Percentiles rank a stretch among this genome's conserved stretches.
These are phyloP conservation scores for Malurus splendens DNA, from an alignment of 2,797 vertebrate genomes.

Conservation along the genomic window DNA sequence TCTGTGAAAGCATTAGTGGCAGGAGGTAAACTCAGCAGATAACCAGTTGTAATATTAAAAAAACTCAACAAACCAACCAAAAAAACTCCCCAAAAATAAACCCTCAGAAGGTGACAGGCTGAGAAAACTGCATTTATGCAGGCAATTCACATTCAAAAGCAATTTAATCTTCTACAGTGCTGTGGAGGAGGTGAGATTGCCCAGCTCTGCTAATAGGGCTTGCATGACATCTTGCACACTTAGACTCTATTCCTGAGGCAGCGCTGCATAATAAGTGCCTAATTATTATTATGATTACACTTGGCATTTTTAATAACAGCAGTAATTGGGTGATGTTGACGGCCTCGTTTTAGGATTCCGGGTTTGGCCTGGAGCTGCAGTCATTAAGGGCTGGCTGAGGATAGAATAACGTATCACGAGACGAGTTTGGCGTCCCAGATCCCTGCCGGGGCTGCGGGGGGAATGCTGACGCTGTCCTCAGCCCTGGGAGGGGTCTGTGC, in stretches of 20 bases:
- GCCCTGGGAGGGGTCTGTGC: neutral
- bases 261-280: constrained; percentile 25
- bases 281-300: constrained; percentile 64
- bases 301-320: constrained; percentile 61
- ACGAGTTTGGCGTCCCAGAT: neutral
- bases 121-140: constrained; percentile 15
- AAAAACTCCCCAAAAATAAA: neutral
- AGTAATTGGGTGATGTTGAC: constrained; percentile 59
- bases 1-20: neutral
- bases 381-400: constrained; percentile 52
- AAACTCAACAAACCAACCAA: neutral
- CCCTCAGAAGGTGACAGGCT: neutral
- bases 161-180: constrained; percentile 4
- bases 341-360: constrained; percentile 45
- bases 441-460: neutral
- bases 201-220: constrained; percentile 24
- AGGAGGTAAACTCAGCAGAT: neutral
- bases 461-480: constrained; percentile 12
- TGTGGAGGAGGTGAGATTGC: constrained; percentile 28
- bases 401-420: neutral
- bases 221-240: constrained; percentile 35
- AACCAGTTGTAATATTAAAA: neutral
- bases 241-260: constrained; percentile 43
- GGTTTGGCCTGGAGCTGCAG: constrained; percentile 45
- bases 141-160: neutral